These are phyloP conservation scores for Sweltsa coloradensis DNA, from an alignment of 1,140 invertebrate species.

Conservation along the genomic window DNA sequence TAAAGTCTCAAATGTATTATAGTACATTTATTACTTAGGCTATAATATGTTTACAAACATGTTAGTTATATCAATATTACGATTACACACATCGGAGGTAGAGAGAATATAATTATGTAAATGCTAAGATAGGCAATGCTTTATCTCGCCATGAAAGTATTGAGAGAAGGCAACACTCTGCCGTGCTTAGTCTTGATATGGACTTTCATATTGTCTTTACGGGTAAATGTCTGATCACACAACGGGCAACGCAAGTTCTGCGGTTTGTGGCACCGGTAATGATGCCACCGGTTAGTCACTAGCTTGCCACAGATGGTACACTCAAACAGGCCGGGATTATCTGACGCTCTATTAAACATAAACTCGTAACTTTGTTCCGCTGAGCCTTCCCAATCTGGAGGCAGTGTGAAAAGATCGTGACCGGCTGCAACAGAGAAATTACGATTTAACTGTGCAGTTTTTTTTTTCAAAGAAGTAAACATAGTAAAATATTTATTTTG, in stretches of 20 bases:
- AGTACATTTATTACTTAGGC: too few species aligned
- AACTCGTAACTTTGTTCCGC: not conserved
- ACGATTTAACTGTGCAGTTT: not conserved
- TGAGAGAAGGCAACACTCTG: too few species aligned
- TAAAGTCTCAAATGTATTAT: too few species aligned
- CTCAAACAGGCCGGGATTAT: conserved; percentile 25
- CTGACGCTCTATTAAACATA: conserved; percentile 7
- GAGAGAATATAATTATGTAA: too few species aligned
- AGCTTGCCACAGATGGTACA: conserved; percentile 54
- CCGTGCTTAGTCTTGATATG: conserved; percentile 57
- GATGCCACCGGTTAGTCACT: conserved; percentile 59
- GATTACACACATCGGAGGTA: too few species aligned
- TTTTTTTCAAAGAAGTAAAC: too few species aligned
- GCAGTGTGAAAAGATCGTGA: not conserved
- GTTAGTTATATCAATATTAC: too few species aligned
- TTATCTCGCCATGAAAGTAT: too few species aligned
- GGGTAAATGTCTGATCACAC: conserved; percentile 50
- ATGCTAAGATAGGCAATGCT: too few species aligned
- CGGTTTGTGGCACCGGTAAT: conserved; percentile 53
- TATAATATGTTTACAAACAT: too few species aligned
- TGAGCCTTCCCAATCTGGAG: not conserved
- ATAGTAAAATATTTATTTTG: too few species aligned
- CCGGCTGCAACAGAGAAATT: conserved; percentile 3
- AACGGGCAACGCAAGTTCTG: conserved; percentile 54
- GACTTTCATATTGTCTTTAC: conserved; percentile 55